phyloP scores from a whole-genome alignment of 2,113 vertebrate species.

The Brachyhypopomus gauderio region DNA sequence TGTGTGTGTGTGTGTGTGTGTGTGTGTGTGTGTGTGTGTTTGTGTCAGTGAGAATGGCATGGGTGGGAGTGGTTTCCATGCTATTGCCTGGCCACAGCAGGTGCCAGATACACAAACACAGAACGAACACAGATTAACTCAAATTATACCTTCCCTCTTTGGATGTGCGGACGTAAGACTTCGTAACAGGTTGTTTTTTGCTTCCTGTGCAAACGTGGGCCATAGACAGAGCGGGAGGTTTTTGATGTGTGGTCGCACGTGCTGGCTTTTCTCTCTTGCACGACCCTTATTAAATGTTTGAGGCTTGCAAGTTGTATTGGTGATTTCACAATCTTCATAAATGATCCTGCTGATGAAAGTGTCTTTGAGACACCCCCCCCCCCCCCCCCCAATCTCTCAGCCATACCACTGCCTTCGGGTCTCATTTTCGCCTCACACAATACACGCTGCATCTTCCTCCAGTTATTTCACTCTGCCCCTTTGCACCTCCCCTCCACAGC shows the following conservation, averaged over 20 bases:
- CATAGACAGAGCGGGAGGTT: not conserved
- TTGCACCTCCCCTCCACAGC: not conserved
- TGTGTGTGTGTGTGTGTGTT: too few relatives aligned
- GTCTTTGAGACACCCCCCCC: not conserved
- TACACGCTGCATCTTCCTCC: not conserved
- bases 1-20: not conserved
- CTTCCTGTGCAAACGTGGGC: slow-evolving; percentile 42
- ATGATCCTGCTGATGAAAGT: not conserved
- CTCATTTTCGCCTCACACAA: not conserved
- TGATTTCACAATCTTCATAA: not conserved
- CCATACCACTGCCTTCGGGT: not conserved
- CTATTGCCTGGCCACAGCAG: slow-evolving; percentile 65
- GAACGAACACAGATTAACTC: slow-evolving; percentile 57
- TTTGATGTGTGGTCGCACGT: slow-evolving; percentile 4
- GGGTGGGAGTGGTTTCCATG: slow-evolving; percentile 46
- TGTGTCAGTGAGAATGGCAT: not conserved
- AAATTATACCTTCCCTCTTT: slow-evolving; percentile 69
- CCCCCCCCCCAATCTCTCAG: not conserved
- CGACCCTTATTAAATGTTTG: not conserved
- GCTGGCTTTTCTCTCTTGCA: not conserved
- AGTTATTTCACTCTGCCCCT: not conserved
- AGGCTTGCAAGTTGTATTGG: not conserved
- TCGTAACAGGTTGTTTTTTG: slow-evolving; percentile 57
- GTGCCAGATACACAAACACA: slow-evolving; percentile 62
- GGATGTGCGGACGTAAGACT: slow-evolving; percentile 62